A percentile compares a stretch with the other conserved stretches of the same genome.
Evolutionary conservation across 1,140 invertebrate species (phyloP).

Genomic region (Pentalonia nigronervosa): DNA sequence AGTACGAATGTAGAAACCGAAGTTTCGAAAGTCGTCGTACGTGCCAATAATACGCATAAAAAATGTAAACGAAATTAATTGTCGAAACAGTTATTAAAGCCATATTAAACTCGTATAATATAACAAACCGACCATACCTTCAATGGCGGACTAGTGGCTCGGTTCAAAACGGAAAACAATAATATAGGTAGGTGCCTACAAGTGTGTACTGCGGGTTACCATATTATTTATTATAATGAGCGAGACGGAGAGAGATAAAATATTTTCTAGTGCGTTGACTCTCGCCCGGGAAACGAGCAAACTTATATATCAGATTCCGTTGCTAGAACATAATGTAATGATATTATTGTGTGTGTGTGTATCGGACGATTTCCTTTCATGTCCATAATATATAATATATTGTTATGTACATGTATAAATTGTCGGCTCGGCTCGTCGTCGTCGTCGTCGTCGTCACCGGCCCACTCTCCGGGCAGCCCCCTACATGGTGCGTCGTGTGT

Average conservation of each 20-base stretch:
- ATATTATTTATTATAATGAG: conserved; percentile 8
- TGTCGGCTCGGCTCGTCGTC: not conserved
- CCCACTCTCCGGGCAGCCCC: not conserved
- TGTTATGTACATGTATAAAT: conserved; percentile 5
- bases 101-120: not conserved
- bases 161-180: not conserved
- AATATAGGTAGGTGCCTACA: not conserved
- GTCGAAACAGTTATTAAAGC: not conserved
- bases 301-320: conserved; percentile 26
- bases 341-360: not conserved
- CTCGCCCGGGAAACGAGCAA: conserved; percentile 9
- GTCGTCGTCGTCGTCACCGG: not conserved
- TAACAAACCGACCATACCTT: not conserved
- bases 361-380: conserved; percentile 25
- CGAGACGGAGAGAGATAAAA: conserved; percentile 25
- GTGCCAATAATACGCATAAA: not conserved
- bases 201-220: not conserved
- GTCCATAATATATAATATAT: not conserved
- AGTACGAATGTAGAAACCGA: not conserved
- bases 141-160: not conserved
- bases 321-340: conserved; percentile 8
- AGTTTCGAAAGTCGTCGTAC: not conserved
- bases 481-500: conserved; percentile 23
- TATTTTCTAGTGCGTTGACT: conserved; percentile 49
- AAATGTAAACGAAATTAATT: not conserved